Evolutionary conservation across 2,797 vertebrate genomes (phyloP).

Genomic region (Dermochelys coriacea): DNA sequence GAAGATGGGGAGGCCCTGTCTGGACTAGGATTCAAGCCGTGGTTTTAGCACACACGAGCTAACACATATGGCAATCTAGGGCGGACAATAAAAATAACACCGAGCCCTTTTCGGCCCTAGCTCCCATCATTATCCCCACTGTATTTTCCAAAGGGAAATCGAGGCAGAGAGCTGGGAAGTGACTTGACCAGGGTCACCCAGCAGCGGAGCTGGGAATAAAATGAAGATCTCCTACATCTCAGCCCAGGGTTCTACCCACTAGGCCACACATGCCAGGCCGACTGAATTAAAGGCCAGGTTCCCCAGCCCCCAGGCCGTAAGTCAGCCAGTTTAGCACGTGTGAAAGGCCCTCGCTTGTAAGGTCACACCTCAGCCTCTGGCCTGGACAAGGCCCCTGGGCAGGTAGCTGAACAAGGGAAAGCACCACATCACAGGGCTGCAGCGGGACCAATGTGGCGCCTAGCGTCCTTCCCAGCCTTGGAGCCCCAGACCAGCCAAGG

Average conservation of each 20-base stretch:
- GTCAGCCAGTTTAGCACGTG: not conserved
- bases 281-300: not conserved
- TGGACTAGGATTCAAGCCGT: not conserved
- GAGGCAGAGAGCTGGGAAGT: not conserved
- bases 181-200: too few species aligned
- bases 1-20: not conserved
- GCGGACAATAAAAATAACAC: not conserved
- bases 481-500: not conserved
- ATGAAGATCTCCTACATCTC: not conserved
- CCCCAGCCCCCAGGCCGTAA: constrained; percentile 61
- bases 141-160: not conserved
- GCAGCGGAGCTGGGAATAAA: not conserved
- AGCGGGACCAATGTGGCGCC: too few species aligned
- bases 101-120: not conserved
- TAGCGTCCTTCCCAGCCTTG: not conserved
- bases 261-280: not conserved
- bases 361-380: not conserved
- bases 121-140: not conserved
- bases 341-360: too few species aligned
- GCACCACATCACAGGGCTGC: not conserved
- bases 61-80: not conserved
- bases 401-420: not conserved
- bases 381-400: not conserved
- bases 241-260: not conserved
- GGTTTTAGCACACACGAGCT: not conserved